Percentiles rank a stretch among this genome's conserved stretches.
Evolutionary conservation across 1,140 invertebrate species (phyloP).

Genomic region (Eupristina koningsbergeri): DNA sequence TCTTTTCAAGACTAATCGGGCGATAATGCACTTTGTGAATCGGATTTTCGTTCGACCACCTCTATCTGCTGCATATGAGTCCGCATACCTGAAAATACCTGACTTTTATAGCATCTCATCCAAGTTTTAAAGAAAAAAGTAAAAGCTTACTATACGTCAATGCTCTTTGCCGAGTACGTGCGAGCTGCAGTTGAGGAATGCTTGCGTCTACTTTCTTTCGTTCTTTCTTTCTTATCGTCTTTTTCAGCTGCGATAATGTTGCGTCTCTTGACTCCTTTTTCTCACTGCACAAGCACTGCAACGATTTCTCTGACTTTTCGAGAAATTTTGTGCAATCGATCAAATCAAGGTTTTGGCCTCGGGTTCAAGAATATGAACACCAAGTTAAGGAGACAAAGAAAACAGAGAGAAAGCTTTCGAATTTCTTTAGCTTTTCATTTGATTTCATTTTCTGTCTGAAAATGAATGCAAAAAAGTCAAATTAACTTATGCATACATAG

Average conservation of each 20-base stretch:
- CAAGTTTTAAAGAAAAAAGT: constrained; percentile 5
- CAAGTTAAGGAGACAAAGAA: background rate
- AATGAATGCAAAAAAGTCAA: background rate
- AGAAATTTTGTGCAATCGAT: constrained; percentile 33
- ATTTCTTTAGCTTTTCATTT: constrained; percentile 15
- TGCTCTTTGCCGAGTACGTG: constrained; percentile 53
- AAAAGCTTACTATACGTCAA: constrained; percentile 51
- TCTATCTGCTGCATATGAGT: constrained; percentile 19
- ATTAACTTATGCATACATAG: constrained; percentile 28
- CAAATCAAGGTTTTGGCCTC: background rate
- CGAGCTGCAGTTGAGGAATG: constrained; percentile 38
- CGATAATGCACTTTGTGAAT: constrained; percentile 29
- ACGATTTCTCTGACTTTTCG: background rate
- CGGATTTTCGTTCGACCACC: background rate
- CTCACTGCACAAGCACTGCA: background rate
- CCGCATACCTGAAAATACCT: background rate
- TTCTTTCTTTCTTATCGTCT: constrained; percentile 45
- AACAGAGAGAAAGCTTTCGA: background rate
- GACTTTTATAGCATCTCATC: constrained; percentile 25
- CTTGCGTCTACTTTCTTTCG: constrained; percentile 36
- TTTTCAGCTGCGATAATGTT: constrained; percentile 38
- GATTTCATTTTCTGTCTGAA: background rate
- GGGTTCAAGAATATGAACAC: background rate
- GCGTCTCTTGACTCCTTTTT: background rate
- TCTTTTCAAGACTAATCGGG: constrained; percentile 20